phyloP scores from a whole-genome alignment of 2,888 invertebrate species.

The Amiota minor region DNA sequence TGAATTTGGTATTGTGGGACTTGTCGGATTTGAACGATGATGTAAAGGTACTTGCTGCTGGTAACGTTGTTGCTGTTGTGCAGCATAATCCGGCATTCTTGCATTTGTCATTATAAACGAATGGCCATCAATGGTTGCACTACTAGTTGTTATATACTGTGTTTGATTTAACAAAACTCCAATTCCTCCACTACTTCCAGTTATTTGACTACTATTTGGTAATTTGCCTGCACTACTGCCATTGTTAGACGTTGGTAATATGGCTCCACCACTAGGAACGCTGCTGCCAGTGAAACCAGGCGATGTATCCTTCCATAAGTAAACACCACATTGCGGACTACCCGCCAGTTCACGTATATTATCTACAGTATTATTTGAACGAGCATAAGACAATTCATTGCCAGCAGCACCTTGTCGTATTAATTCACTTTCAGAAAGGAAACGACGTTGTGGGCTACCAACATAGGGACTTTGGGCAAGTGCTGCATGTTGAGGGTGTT shows the following conservation, averaged over 20 bases:
- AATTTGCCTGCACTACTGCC: constrained; percentile 71
- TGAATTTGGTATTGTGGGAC: constrained; percentile 78
- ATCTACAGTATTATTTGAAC: constrained; percentile 85
- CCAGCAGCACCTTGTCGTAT: constrained; percentile 77
- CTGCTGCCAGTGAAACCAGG: constrained; percentile 75
- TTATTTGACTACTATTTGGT: constrained; percentile 57
- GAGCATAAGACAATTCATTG: constrained; percentile 78
- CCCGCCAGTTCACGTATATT: constrained; percentile 91
- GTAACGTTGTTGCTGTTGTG: constrained; percentile 70
- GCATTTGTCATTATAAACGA: constrained; percentile 70
- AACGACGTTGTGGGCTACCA: constrained; percentile 83
- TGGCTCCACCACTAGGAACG: constrained; percentile 44
- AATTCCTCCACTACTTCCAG: constrained; percentile 38
- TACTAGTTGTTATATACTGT: constrained; percentile 65
- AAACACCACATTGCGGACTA: constrained; percentile 87
- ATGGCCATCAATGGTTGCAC: constrained; percentile 54
- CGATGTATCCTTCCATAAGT: constrained; percentile 86
- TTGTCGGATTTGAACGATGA: constrained; percentile 83
- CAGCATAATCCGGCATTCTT: constrained; percentile 66
- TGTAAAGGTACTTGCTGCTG: constrained; percentile 73
- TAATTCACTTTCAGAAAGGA: constrained; percentile 88
- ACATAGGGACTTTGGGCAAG: constrained; percentile 69
- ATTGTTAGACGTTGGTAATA: constrained; percentile 52
- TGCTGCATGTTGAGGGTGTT: constrained; percentile 57
- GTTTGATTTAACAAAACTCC: constrained; percentile 60